A percentile compares a stretch with the other conserved stretches of the same genome.
Evolutionary conservation across 2,888 invertebrate genomes (phyloP).

Genomic region (Oxyteleia sp.): DNA sequence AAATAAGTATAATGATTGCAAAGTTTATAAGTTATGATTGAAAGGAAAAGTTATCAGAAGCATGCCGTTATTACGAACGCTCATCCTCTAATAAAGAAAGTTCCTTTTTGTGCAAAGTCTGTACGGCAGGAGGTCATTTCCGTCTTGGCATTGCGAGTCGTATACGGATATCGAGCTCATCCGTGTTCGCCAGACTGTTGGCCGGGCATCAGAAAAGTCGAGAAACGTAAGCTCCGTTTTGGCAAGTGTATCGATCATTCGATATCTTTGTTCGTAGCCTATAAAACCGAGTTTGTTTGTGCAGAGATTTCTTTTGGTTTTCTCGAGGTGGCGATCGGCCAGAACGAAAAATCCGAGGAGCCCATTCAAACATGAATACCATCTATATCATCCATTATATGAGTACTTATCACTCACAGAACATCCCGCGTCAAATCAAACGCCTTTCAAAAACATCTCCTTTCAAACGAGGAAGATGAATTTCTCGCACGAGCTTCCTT

Average conservation of each 20-base stretch:
- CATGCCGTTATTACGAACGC: slow-evolving; percentile 65
- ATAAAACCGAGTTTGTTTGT: too few relatives aligned
- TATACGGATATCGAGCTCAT: slow-evolving; percentile 76
- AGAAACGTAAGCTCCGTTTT: slow-evolving; percentile 79
- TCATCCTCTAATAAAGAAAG: slow-evolving; percentile 70
- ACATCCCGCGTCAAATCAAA: slow-evolving; percentile 52
- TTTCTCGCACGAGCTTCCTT: slow-evolving; percentile 19
- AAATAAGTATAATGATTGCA: slow-evolving; percentile 68
- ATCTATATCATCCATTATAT: slow-evolving; percentile 55
- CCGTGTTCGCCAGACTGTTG: slow-evolving; percentile 77
- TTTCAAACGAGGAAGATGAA: slow-evolving; percentile 15
- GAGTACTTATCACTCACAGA: slow-evolving; percentile 56
- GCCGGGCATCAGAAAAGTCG: slow-evolving; percentile 83
- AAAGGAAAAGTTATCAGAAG: slow-evolving; percentile 70
- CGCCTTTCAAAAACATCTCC: slow-evolving; percentile 34
- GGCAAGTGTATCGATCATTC: slow-evolving; percentile 84
- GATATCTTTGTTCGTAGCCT: too few relatives aligned
- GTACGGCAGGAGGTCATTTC: slow-evolving; percentile 79
- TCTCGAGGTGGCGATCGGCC: slow-evolving; percentile 82
- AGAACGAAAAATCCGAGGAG: slow-evolving; percentile 74
- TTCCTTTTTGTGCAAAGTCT: slow-evolving; percentile 63
- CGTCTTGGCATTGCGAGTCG: slow-evolving; percentile 81
- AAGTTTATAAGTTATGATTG: slow-evolving; percentile 69
- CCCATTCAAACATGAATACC: slow-evolving; percentile 68
- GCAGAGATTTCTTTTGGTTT: too few relatives aligned